Percentiles rank a stretch among this genome's conserved stretches.
These are phyloP conservation scores for Subanguina moxae DNA, from an alignment of 1,140 invertebrate species.

Conservation along the genomic window DNA sequence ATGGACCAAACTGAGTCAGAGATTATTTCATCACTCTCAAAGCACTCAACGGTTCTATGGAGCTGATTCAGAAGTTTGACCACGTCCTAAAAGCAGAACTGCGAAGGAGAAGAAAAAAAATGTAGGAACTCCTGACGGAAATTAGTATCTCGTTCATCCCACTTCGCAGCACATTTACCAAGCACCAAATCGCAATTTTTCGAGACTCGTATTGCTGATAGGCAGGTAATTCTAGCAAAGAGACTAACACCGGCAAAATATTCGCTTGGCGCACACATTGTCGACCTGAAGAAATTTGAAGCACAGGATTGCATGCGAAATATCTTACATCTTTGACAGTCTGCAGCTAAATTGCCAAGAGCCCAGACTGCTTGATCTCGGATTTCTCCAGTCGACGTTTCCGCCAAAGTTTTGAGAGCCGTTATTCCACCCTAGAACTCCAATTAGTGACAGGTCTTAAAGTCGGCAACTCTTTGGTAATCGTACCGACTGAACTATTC, in stretches of 20 bases:
- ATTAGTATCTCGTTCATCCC: neutral
- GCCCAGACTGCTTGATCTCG: constrained; percentile 31
- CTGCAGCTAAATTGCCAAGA: constrained; percentile 26
- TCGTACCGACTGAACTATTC: constrained; percentile 12
- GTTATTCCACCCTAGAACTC: constrained; percentile 15
- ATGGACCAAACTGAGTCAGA: constrained; percentile 29
- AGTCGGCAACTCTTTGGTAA: too few species aligned
- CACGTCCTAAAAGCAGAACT: constrained; percentile 16
- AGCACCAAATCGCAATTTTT: constrained; percentile 31
- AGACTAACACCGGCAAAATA: constrained; percentile 13
- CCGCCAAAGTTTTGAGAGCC: constrained; percentile 16
- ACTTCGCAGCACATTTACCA: constrained; percentile 6
- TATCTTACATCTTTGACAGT: constrained; percentile 6
- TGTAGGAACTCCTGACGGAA: neutral
- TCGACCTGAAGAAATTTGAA: constrained; percentile 15
- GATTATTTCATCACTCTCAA: constrained; percentile 20
- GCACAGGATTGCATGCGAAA: neutral
- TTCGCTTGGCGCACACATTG: constrained; percentile 18
- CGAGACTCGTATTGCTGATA: constrained; percentile 21
- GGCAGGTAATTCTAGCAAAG: constrained; percentile 20
- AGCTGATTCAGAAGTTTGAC: constrained; percentile 12
- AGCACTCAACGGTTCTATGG: constrained; percentile 12
- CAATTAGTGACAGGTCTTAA: neutral
- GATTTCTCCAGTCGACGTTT: constrained; percentile 15
- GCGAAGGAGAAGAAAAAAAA: too few species aligned